phyloP scores from a whole-genome alignment of 2,797 vertebrate species.

The Syngnathus rostellatus region DNA sequence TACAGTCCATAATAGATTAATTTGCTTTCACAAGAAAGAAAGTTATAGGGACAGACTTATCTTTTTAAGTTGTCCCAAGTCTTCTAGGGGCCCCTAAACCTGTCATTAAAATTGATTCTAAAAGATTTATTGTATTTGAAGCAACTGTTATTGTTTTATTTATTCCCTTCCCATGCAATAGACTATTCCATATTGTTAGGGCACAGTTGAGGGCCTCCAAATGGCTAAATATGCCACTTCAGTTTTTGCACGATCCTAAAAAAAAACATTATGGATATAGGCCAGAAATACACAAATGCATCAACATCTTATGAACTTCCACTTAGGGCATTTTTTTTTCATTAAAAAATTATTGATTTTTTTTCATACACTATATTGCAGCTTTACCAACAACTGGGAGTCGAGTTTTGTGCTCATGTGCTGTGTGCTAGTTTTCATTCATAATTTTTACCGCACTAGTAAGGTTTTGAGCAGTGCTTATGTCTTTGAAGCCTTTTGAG shows the following conservation, averaged over 20 bases:
- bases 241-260: not conserved
- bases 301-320: not conserved
- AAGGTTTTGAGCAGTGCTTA: too few species aligned
- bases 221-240: not conserved
- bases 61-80: not conserved
- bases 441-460: too few species aligned
- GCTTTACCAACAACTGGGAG: not conserved
- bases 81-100: too few species aligned
- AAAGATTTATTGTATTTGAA: too few species aligned
- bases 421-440: not conserved
- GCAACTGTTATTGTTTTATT: too few species aligned
- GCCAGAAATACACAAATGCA: not conserved
- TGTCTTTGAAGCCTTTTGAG: too few species aligned
- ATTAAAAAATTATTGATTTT: not conserved
- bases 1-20: too few species aligned
- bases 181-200: not conserved
- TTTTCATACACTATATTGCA: not conserved
- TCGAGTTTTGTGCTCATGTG: not conserved
- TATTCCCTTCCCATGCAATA: not conserved
- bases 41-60: not conserved
- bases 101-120: too few species aligned
- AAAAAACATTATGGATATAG: not conserved
- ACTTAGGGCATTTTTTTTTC: not conserved
- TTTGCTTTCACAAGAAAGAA: not conserved
- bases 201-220: not conserved